Evolutionary conservation across 2,797 vertebrate genomes (phyloP).

Genomic region (Channallabes apus): DNA sequence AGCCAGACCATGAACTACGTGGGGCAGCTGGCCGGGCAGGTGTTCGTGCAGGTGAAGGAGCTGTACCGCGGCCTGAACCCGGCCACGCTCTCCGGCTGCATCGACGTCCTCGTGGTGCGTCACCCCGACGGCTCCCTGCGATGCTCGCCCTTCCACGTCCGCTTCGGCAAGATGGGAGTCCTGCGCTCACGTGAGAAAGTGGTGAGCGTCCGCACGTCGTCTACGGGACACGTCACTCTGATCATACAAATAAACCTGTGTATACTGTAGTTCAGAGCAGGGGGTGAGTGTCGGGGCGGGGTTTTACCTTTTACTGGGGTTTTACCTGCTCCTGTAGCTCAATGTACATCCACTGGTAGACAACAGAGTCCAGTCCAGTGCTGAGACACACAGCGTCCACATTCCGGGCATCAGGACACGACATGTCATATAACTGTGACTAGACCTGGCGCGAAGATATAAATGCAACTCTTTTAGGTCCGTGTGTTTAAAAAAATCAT

Average conservation of each 20-base stretch:
- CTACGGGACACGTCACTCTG: not conserved
- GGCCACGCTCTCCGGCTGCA: slow-evolving; percentile 91
- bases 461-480: not conserved
- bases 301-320: too few species aligned
- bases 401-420: too few species aligned
- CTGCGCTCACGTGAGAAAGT: slow-evolving; percentile 94
- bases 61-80: slow-evolving; percentile 94
- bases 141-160: slow-evolving; percentile 96
- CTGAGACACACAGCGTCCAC: too few species aligned
- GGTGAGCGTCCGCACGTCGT: slow-evolving; percentile 70
- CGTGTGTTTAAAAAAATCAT: not conserved
- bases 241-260: not conserved
- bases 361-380: too few species aligned
- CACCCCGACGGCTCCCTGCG: slow-evolving; percentile 90
- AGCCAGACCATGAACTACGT: slow-evolving; percentile 98
- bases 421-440: not conserved
- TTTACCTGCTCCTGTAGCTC: too few species aligned
- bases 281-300: too few species aligned
- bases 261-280: not conserved
- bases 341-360: too few species aligned
- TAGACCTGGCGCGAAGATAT: too few species aligned
- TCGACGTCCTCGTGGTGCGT: slow-evolving; percentile 91
- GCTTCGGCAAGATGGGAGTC: slow-evolving; percentile 96
- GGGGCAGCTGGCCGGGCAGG: slow-evolving; percentile 93
- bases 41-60: slow-evolving; percentile 96